Base-by-base conservation (phyloP, 2,888 invertebrate species). In the Polietes domitor region DNA sequence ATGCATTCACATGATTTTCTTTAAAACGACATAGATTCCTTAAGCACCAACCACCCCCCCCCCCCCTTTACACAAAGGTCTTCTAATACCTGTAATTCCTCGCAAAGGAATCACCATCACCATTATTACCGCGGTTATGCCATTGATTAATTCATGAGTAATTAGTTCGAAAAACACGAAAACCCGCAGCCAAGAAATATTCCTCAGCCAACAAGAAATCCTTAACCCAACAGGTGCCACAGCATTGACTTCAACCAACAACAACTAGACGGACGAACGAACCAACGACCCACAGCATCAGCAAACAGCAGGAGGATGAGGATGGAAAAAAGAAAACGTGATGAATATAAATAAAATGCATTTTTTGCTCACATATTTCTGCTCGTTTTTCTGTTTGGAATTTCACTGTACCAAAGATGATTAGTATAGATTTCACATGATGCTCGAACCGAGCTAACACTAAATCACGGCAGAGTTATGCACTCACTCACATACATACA, bases 101-200 rank as follows among this genome's bases (percentile, higher is more conserved):
- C 0, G 12, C n/a, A 37, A 24, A 17, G 15, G 3, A 21, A 65
- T 50, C 50, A 9, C 10, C 41, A 65, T 75, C 78, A 75, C 78
- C n/a, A 72, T 76, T 43, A 50, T 71, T 65, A 77, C 32, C 19
- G 58, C n/a, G 58, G 37, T 79, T 79, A 75, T 78, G 68, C 82
- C 82, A 68, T 77, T 82, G 82, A 83, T 83, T 68, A 73, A 76
- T 83, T 83, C 79, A 83, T 68, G 50, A 68, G 82, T 83, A 83
- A 83, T 83, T 83, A 83, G 72, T 68, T 37, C 1, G 17, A 79
- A 73, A 79, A 75, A 71, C 77, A 82, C 77, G 82, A 78, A 75
- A 74, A 19, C 17, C 24, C 43, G 19, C 10, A 12, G 17, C 7
- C 21, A 24, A 76, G 53, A 55, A 7, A 63, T 53, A 43, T n/a